Evolutionary conservation across 2,888 invertebrate genomes (phyloP).

Genomic region (Pristionchus exspectatus): DNA sequence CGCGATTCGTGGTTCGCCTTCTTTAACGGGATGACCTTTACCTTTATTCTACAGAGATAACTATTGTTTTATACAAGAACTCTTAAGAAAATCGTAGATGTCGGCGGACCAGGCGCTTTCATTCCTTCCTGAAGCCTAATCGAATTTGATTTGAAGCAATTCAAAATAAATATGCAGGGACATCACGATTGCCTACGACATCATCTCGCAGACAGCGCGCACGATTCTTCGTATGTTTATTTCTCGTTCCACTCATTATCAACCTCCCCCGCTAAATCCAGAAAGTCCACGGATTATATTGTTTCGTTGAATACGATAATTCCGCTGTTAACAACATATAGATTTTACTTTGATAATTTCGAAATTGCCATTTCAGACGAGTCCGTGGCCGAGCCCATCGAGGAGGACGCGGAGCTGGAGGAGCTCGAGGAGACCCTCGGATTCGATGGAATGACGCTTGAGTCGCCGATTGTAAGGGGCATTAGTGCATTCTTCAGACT

Average conservation of each 20-base stretch:
- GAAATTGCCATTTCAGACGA: conserved; percentile 60
- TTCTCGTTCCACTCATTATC: not conserved
- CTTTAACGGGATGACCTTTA: too few relatives aligned
- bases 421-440: conserved; percentile 63
- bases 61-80: not conserved
- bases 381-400: conserved; percentile 68
- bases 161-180: conserved; percentile 86
- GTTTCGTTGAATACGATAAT: not conserved
- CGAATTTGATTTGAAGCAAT: conserved; percentile 78
- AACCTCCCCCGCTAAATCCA: not conserved
- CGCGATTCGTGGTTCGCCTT: too few relatives aligned
- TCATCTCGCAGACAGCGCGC: conserved; percentile 79
- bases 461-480: not conserved
- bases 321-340: not conserved
- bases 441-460: conserved; percentile 17
- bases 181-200: conserved; percentile 82
- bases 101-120: not conserved
- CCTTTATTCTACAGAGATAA: too few relatives aligned
- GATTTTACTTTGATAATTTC: not conserved
- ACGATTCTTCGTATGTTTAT: conserved; percentile 84
- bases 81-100: not conserved
- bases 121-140: not conserved
- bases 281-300: not conserved
- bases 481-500: too few relatives aligned
- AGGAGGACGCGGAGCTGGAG: conserved; percentile 71